These are phyloP conservation scores for Pomatorhinus ruficollis DNA, from an alignment of 2,113 vertebrate genomes.

Conservation along the genomic window DNA sequence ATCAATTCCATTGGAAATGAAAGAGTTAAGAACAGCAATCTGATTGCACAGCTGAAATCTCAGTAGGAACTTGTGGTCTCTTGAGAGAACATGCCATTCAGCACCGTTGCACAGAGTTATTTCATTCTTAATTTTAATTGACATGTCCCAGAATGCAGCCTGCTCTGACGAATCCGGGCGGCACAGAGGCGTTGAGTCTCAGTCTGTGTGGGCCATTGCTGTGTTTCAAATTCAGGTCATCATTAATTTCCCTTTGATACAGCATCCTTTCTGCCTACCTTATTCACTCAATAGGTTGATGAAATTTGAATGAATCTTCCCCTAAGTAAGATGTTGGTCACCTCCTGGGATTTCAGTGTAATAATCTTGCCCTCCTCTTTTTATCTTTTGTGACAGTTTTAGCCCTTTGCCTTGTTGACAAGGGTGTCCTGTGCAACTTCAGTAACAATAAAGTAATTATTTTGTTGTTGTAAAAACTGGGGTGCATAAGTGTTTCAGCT, in stretches of 20 bases:
- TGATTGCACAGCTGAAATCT: constrained; percentile 40
- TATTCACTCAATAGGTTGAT: background rate
- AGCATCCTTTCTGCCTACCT: background rate
- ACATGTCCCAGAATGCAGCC: constrained; percentile 58
- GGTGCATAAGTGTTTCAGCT: background rate
- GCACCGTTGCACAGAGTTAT: constrained; percentile 56
- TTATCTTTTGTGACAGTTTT: background rate
- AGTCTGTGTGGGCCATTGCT: background rate
- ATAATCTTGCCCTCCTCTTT: background rate
- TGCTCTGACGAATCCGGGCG: background rate
- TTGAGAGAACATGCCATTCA: constrained; percentile 61
- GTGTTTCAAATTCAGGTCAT: constrained; percentile 23
- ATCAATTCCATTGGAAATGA: background rate
- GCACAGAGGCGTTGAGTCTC: background rate
- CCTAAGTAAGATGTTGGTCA: background rate
- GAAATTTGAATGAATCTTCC: constrained; percentile 24
- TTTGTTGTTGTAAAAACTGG: background rate
- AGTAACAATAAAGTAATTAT: background rate
- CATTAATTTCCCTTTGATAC: background rate
- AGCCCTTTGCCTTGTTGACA: background rate
- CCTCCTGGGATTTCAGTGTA: background rate
- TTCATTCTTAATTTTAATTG: constrained; percentile 68
- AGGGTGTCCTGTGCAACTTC: background rate
- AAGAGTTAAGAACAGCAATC: constrained; percentile 37
- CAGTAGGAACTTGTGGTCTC: constrained; percentile 33